Conservation (phyloP, 2,888 invertebrate genomes). For the Sinotaia quadrata region DNA sequence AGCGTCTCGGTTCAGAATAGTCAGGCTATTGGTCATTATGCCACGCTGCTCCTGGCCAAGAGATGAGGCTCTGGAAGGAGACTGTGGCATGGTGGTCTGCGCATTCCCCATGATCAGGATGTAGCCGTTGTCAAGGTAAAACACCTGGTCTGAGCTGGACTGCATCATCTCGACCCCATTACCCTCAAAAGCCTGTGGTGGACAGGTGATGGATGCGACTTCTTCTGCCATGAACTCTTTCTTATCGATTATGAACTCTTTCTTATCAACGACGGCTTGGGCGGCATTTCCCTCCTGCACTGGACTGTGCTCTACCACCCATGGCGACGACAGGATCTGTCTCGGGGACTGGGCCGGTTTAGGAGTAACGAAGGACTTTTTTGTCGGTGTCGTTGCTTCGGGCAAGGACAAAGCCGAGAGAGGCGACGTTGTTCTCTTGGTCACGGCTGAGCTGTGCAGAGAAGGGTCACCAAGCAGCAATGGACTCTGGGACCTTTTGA, state of each 20-base stretch:
- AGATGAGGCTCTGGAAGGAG: not conserved
- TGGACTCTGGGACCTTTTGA: not conserved
- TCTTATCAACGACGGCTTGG: not conserved
- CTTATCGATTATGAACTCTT: not conserved
- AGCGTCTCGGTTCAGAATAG: not conserved
- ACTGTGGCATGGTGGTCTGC: too few species aligned
- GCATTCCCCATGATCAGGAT: constrained; percentile 7
- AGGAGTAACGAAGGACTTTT: too few species aligned
- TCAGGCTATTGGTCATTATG: not conserved
- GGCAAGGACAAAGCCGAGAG: not conserved
- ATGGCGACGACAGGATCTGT: too few species aligned
- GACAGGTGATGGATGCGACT: too few species aligned
- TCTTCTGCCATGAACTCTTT: not conserved
- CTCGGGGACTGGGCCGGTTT: too few species aligned
- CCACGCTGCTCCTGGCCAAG: not conserved
- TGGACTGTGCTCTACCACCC: too few species aligned
- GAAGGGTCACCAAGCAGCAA: constrained; percentile 19
- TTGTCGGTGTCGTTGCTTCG: not conserved
- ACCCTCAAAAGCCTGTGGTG: too few species aligned
- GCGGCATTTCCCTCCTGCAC: too few species aligned
- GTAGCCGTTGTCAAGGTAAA: constrained; percentile 9
- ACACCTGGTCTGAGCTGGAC: constrained; percentile 3
- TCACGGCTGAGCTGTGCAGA: not conserved
- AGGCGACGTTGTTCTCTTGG: too few species aligned
- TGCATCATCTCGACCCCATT: too few species aligned